phyloP scores from a whole-genome alignment of 1,140 invertebrate species.

The Lasioglossum baleicum region DNA sequence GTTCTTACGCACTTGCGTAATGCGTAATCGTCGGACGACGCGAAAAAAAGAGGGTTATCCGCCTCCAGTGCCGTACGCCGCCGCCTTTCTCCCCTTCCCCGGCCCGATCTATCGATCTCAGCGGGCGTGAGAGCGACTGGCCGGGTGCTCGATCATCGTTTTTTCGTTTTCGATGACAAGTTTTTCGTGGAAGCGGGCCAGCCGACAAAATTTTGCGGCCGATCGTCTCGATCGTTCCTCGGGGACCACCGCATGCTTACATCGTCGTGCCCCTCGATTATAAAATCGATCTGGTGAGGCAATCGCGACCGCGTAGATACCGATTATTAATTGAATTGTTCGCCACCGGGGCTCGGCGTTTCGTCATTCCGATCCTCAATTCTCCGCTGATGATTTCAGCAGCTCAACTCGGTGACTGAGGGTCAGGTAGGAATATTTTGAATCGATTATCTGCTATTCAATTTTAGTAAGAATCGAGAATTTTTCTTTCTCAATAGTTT shows the following conservation, averaged over 20 bases:
- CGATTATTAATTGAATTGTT: no score
- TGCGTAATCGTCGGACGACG: conserved; percentile 43
- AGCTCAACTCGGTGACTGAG: no score
- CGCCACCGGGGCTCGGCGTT: no score
- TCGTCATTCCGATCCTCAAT: no score
- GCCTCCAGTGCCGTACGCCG: conserved; percentile 19
- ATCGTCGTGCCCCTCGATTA: no score
- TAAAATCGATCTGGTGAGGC: no score
- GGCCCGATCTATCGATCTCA: conserved; percentile 10
- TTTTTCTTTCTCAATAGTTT: no score
- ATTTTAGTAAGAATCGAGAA: no score
- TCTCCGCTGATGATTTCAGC: no score
- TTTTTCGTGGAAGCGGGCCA: conserved; percentile 3
- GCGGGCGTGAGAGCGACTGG: background rate
- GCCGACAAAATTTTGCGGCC: background rate
- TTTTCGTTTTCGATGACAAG: conserved; percentile 3
- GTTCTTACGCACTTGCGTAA: conserved; percentile 62
- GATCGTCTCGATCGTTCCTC: conserved; percentile 4
- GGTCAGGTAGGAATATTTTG: no score
- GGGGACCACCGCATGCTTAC: background rate
- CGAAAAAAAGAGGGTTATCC: conserved; percentile 47
- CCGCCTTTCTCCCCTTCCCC: conserved; percentile 1
- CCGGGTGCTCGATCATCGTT: background rate
- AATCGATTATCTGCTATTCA: no score
- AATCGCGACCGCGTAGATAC: no score